A percentile compares a stretch with the other conserved stretches of the same genome.
Evolutionary conservation across 2,113 vertebrate species (phyloP).

Genomic region (Mungos mungo): DNA sequence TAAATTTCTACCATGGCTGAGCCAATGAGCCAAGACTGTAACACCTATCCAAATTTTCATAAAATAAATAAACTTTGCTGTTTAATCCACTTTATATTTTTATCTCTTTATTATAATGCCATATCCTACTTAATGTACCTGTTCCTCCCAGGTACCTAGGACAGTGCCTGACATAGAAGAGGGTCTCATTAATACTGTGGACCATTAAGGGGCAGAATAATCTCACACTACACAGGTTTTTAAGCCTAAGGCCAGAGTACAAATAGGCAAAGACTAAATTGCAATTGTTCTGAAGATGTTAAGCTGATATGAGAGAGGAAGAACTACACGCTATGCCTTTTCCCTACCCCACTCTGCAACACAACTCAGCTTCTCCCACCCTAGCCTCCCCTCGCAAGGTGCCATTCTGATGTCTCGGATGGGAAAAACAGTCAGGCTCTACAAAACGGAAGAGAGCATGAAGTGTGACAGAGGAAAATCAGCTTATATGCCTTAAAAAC

Average conservation of each 20-base stretch:
- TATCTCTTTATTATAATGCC: background rate
- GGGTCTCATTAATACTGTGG: background rate
- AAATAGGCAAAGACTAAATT: background rate
- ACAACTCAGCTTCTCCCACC: background rate
- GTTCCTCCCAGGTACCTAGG: background rate
- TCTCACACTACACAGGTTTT: background rate
- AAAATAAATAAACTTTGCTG: background rate
- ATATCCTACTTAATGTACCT: background rate
- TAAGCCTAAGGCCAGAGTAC: background rate
- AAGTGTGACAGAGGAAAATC: background rate
- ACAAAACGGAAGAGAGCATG: background rate
- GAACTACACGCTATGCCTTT: background rate
- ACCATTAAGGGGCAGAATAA: background rate
- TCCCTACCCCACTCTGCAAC: background rate
- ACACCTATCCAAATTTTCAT: background rate
- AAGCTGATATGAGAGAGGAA: background rate
- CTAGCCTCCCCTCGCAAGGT: background rate
- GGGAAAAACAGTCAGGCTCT: background rate
- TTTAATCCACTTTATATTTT: background rate
- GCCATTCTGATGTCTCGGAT: background rate
- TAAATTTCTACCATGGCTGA: background rate
- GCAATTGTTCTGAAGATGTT: background rate
- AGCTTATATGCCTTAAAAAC: background rate
- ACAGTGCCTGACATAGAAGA: background rate
- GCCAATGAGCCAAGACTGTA: background rate